These are phyloP conservation scores for Hippoglossus hippoglossus DNA, from an alignment of 2,797 vertebrate genomes.

Conservation along the genomic window DNA sequence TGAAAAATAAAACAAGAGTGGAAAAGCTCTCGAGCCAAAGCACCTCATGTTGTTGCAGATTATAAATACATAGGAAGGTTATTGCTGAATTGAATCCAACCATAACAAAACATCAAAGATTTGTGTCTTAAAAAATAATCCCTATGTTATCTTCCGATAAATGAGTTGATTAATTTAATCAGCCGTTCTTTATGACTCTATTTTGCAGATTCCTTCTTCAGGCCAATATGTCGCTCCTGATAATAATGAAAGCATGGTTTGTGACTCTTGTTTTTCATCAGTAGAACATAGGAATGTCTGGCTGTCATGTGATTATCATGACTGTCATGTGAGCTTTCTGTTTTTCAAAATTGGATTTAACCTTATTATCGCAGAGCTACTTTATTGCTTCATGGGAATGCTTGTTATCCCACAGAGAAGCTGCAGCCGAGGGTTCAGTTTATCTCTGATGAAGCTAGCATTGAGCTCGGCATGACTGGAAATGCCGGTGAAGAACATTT, in stretches of 20 bases:
- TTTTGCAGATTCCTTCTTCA: slow-evolving; percentile 2
- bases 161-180: slow-evolving; percentile 13
- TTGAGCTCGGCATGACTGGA: slow-evolving; percentile 34
- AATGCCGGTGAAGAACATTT: slow-evolving; percentile 43
- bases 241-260: slow-evolving; percentile 19
- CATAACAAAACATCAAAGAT: no score
- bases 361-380: slow-evolving; percentile 23
- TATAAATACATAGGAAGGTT: not conserved
- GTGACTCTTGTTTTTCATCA: slow-evolving; percentile 21
- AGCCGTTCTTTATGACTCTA: slow-evolving; percentile 4
- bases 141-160: not conserved
- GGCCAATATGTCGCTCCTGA: not conserved
- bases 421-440: slow-evolving; percentile 16
- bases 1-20: not conserved
- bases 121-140: no score
- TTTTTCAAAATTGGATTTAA: slow-evolving; percentile 38
- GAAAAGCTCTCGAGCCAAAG: no score
- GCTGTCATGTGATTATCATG: slow-evolving; percentile 29
- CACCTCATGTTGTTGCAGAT: no score
- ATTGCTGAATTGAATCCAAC: no score
- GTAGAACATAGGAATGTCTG: not conserved
- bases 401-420: slow-evolving; percentile 41
- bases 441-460: slow-evolving; percentile 40
- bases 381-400: slow-evolving; percentile 13
- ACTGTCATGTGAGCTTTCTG: slow-evolving; percentile 24